Percentiles rank a stretch among this genome's conserved stretches.
phyloP scores from a whole-genome alignment of 2,888 invertebrate genomes.

The Amphimallon solstitiale region DNA sequence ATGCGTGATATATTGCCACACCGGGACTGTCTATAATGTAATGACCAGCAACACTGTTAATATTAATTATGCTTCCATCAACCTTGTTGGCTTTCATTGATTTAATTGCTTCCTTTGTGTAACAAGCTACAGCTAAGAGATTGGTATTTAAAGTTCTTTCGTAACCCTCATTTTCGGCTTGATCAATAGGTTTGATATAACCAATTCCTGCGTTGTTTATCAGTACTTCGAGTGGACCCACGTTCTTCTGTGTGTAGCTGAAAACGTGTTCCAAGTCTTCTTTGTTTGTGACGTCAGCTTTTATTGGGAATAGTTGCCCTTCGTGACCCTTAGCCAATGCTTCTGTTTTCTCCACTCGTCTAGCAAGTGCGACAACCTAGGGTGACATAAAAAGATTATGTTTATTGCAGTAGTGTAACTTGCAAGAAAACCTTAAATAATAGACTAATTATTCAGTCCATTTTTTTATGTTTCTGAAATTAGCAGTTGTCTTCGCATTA shows the following conservation, averaged over 20 bases:
- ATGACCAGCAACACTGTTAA: slow-evolving; percentile 24
- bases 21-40: background rate
- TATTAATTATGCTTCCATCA: slow-evolving; percentile 19
- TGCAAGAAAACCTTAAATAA: too few relatives aligned
- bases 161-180: background rate
- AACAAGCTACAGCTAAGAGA: background rate
- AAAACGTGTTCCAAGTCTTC: slow-evolving; percentile 36
- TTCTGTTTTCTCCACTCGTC: slow-evolving; percentile 7
- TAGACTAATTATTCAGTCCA: too few relatives aligned
- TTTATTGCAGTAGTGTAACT: too few relatives aligned
- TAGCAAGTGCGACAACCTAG: slow-evolving; percentile 24
- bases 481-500: too few relatives aligned
- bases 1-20: slow-evolving; percentile 7
- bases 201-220: slow-evolving; percentile 39
- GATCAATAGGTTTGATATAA: background rate
- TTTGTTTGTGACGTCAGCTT: slow-evolving; percentile 36
- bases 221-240: slow-evolving; percentile 38
- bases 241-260: slow-evolving; percentile 29
- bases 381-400: too few relatives aligned
- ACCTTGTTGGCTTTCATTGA: slow-evolving; percentile 26
- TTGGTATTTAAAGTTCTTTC: slow-evolving; percentile 19
- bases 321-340: slow-evolving; percentile 2
- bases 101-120: slow-evolving; percentile 14
- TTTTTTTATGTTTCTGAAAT: too few relatives aligned
- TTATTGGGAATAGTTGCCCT: slow-evolving; percentile 26